Conservation (phyloP, 2,888 invertebrate species). For the Lasioglossum calceatum region DNA sequence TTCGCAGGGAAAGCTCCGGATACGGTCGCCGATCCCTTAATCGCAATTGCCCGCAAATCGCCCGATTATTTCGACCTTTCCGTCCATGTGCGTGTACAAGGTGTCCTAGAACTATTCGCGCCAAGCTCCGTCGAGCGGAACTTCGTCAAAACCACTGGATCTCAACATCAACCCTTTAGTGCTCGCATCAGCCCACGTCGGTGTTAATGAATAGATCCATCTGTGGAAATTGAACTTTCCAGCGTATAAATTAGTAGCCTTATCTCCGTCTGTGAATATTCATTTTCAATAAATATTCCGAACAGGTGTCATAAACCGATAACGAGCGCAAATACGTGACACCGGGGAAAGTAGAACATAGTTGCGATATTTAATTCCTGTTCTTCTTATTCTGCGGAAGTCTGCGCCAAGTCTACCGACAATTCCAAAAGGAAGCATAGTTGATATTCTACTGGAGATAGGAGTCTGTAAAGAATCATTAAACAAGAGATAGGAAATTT, state of each 20-base stretch:
- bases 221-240: too few species aligned
- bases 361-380: background rate
- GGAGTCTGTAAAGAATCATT: background rate
- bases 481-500: background rate
- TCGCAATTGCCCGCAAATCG: constrained; percentile 33
- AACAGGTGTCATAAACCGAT: too few species aligned
- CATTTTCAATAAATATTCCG: too few species aligned
- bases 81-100: background rate
- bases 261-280: too few species aligned
- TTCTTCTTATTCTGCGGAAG: background rate
- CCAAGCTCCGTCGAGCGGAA: background rate
- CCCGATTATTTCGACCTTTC: constrained; percentile 34
- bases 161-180: too few species aligned
- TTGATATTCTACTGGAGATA: background rate
- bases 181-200: too few species aligned
- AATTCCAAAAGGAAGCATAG: background rate
- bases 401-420: background rate
- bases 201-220: too few species aligned
- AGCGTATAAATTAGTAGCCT: too few species aligned
- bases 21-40: constrained; percentile 40
- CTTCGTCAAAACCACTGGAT: background rate
- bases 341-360: background rate
- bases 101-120: background rate
- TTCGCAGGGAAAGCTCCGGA: background rate
- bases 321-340: too few species aligned